Base-by-base conservation (phyloP, 2,888 invertebrate genomes). In the Girardia tigrina region DNA sequence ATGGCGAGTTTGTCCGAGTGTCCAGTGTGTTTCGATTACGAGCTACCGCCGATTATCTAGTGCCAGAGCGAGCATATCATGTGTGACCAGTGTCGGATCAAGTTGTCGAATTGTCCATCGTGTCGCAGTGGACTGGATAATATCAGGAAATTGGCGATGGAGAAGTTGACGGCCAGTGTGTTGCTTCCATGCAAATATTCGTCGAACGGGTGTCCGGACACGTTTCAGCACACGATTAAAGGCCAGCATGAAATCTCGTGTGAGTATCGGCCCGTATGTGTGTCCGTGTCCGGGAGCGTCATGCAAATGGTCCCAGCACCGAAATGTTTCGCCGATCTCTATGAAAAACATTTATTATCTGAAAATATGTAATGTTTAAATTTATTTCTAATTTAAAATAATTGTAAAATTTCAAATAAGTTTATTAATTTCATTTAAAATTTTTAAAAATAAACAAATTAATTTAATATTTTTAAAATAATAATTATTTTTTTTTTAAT, bases 281-380 rank as follows among this genome's bases (percentile, higher is more conserved):
- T 98, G 98, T 85, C 98, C 98, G 28, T 98, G 98, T 83, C 98
- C 98, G n/a, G 97, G 97, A 69, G 94, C 95, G 29, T 93, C 94
- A 0, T 98, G 98, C 86, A 95, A 97, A 83, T 98, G 98, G 98
- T 94, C n/a, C n/a, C n/a, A n/a, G n/a, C n/a, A n/a, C n/a, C n/a
- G n/a, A n/a, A n/a, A n/a, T n/a, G n/a, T n/a, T n/a, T n/a, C n/a
- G n/a, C n/a, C n/a, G n/a, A n/a, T n/a, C n/a, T n/a, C n/a, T n/a
- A n/a, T n/a, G n/a, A n/a, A n/a, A n/a, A n/a, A n/a, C n/a, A n/a
- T n/a, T n/a, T n/a, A n/a, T n/a, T n/a, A n/a, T n/a, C n/a, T n/a
- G n/a, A n/a, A n/a, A n/a, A n/a, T n/a, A n/a, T n/a, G n/a, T n/a
- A n/a, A n/a, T n/a, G n/a, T n/a, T n/a, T n/a, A n/a, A n/a, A n/a